Evolutionary conservation across 2,888 invertebrate genomes (phyloP).

Genomic region (Phyllotreta cruciferae): DNA sequence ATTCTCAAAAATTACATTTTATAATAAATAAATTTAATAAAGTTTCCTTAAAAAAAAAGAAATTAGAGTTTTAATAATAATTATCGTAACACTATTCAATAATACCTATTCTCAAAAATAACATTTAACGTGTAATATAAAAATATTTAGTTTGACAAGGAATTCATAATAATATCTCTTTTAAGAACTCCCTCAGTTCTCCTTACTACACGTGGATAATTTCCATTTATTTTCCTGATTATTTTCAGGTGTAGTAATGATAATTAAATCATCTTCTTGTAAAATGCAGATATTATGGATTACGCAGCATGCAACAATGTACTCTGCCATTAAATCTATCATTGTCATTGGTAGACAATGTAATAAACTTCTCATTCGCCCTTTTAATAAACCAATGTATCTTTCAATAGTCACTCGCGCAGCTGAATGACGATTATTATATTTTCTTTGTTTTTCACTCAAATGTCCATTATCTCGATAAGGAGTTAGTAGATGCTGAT

Average conservation of each 20-base stretch:
- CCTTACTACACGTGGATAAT: constrained; percentile 19
- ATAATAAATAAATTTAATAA: no score
- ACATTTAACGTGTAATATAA: no score
- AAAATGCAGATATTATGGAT: constrained; percentile 26
- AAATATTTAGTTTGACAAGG: no score
- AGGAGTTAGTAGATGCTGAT: constrained; percentile 24
- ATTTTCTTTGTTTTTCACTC: constrained; percentile 20
- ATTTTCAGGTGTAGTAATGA: constrained; percentile 21
- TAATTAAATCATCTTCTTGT: constrained; percentile 20
- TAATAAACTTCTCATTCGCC: constrained; percentile 27
- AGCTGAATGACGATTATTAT: constrained; percentile 17
- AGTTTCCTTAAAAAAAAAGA: no score
- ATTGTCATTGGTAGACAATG: constrained; percentile 30
- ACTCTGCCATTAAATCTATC: constrained; percentile 32
- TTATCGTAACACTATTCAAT: no score
- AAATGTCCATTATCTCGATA: constrained; percentile 23
- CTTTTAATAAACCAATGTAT: constrained; percentile 31
- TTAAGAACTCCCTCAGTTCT: constrained; percentile 15
- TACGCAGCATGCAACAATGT: constrained; percentile 25
- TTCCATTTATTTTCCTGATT: constrained; percentile 19
- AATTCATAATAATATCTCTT: constrained; percentile 24
- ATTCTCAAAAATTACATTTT: no score
- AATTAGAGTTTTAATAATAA: no score
- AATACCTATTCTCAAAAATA: no score
- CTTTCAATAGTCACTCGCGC: constrained; percentile 27